Conservation (phyloP, 2,797 vertebrate species). For the Psittacula echo region DNA sequence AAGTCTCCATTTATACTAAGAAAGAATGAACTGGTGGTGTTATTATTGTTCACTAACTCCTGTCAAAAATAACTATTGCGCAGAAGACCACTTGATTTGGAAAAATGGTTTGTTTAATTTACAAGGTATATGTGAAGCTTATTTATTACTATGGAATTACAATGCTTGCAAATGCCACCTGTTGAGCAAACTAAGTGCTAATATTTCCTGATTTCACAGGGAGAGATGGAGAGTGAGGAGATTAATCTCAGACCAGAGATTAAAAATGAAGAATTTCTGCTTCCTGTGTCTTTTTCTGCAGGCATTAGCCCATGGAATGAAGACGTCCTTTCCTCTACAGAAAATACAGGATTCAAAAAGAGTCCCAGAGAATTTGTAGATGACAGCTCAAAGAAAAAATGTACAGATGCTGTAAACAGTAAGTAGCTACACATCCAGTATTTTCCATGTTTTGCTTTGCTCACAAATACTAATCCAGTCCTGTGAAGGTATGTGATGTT, state of each 20-base stretch:
- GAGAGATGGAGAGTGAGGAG: neutral
- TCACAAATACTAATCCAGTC: neutral
- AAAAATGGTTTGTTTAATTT: constrained; percentile 20
- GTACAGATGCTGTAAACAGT: neutral
- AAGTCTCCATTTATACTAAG: neutral
- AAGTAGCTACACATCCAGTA: neutral
- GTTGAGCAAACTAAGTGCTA: constrained; percentile 18
- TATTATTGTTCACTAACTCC: neutral
- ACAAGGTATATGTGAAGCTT: neutral
- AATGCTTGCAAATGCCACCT: neutral
- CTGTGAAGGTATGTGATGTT: neutral
- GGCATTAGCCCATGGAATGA: neutral
- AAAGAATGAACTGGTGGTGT: neutral
- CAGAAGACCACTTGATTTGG: neutral
- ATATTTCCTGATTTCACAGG: constrained; percentile 9
- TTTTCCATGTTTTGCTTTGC: neutral
- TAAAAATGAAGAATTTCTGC: neutral
- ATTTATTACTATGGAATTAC: neutral
- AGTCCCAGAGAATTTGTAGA: neutral
- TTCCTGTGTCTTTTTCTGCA: neutral
- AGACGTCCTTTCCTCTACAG: neutral
- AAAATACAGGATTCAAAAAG: neutral
- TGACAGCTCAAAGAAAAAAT: neutral
- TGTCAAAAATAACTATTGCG: neutral
- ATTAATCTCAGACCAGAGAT: neutral